These are phyloP conservation scores for Drosophila borborema DNA, from an alignment of 2,888 invertebrate species.

Conservation along the genomic window DNA sequence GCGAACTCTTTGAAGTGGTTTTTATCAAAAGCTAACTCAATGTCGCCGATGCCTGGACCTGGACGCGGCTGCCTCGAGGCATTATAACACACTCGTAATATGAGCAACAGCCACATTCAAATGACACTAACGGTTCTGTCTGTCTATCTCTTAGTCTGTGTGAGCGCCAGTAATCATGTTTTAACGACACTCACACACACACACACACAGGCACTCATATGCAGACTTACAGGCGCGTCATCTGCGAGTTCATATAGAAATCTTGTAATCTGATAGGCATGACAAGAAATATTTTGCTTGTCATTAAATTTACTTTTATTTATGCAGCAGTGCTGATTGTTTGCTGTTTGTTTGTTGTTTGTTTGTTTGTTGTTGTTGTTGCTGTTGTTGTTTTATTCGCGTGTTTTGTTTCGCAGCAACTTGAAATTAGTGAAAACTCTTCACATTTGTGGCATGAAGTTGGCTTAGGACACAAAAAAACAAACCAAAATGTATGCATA, in stretches of 20 bases:
- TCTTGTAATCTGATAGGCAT: constrained; percentile 81
- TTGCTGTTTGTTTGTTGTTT: constrained; percentile 45
- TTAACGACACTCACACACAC: constrained; percentile 66
- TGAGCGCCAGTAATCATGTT: constrained; percentile 77
- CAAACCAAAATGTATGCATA: constrained; percentile 68
- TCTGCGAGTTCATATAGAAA: constrained; percentile 75
- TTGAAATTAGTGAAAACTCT: constrained; percentile 78
- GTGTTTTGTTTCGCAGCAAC: constrained; percentile 76
- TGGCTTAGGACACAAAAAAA: constrained; percentile 49
- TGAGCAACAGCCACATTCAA: constrained; percentile 71
- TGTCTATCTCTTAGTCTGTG: constrained; percentile 49
- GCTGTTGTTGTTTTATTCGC: constrained; percentile 49
- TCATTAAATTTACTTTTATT: constrained; percentile 81
- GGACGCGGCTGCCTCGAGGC: constrained; percentile 31
- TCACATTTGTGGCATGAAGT: constrained; percentile 73
- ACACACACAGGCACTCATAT: constrained; percentile 35
- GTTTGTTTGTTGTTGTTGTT: constrained; percentile 16
- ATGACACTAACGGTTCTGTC: constrained; percentile 80
- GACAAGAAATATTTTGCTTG: constrained; percentile 81
- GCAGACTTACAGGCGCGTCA: constrained; percentile 63
- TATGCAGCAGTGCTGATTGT: constrained; percentile 77
- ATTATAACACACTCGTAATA: constrained; percentile 54
- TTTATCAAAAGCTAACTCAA: constrained; percentile 48
- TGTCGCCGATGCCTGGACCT: constrained; percentile 29
- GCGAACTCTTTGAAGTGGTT: constrained; percentile 49